Evolutionary conservation across 2,888 invertebrate species (phyloP), one percentile per base, ranked within the genome.

Genomic region (Trisateles emortualis): DNA sequence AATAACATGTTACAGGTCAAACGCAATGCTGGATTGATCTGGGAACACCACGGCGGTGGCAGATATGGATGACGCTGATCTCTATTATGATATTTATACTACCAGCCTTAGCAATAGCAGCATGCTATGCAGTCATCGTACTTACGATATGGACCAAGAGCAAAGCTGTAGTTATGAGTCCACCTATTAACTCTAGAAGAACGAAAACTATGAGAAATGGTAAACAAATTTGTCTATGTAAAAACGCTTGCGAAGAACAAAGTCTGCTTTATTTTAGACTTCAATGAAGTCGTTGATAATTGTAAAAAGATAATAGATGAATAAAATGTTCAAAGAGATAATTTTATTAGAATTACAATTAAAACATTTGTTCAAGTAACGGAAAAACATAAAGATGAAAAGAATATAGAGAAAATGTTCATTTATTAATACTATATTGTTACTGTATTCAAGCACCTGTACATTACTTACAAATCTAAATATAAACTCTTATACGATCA

Each of bases 111-210:
- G 96, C 98, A 67, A 98, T 98, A 59, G 95, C 97, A 2, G 96
- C 96, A 2, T 98, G 98, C 83, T 98, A 98, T 84, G 95, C 96
- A 6, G 95, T 98, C 72, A 98, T 98, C 73, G 97, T 98, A 1
- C 94, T 96, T 77, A 98, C 98, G 6, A 98, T 98, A 71, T 98
- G 98, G 98, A 95, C 96, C 3, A 97, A 97, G 79, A 95, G 96
- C 76, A 95, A 95, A 71, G 93, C 95, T 1, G 93, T 96, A 4
- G 94, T 94, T 1, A 93, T 93, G 89, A 92, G 90, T 29, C 94
- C 94, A 0, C 92, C 93, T 2, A 81, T 90, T 39, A 90, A 88
- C 58, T 90, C 89, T 8, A 81, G 92, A 55, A 79, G 90, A 63
- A 90, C 88, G 0, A 92, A 91, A 59, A 87, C 87, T 49, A 59